Base-by-base conservation (phyloP, 2,888 invertebrate genomes). In the Chalcis sispes region DNA sequence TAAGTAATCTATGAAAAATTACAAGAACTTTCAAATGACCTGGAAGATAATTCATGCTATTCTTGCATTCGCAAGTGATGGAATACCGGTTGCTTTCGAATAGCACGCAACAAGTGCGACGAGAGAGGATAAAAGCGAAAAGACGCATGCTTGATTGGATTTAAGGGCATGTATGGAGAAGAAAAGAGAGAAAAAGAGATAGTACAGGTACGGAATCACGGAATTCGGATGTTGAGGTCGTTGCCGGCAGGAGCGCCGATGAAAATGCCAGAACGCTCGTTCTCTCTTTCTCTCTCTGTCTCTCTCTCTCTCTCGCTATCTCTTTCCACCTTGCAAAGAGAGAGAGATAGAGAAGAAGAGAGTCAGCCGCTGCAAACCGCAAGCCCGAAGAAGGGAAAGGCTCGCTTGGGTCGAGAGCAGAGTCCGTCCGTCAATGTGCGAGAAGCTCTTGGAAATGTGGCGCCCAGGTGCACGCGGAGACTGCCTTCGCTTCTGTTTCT, bases 321-420 rank as follows among this genome's bases (percentile, higher is more conserved):
- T 36, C 4, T 36, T 7, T 32, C 5, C 56, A 58, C 25, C 18
- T 58, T n/a, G 46, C 13, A 40, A 27, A 20, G 42, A 69, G 52
- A 74, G 42, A 54, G 27, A 73, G 73, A 72, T 74, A 75, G 75
- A 72, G 56, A 48, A 71, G 69, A 78, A 80, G 79, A 81, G 81
- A 77, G 77, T 79, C 80, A 81, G 79, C 2, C 32, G 20, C 32
- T 15, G 13, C 48, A 15, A 29, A 27, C 81, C 81, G 79, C 77
- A 77, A 74, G 67, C 72, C 77, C 80, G 80, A 83, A 83, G 85
- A 85, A 84, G 85, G 86, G 85, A 86, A 87, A 86, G 86, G 86
- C 83, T 81, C 81, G 80, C 81, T 80, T 58, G 29, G 50, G 1
- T n/a, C 8, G n/a, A 50, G 62, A 67, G 79, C 80, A 78, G 77